Conservation (phyloP, 1,140 invertebrate species). For the Littorina saxatilis region DNA sequence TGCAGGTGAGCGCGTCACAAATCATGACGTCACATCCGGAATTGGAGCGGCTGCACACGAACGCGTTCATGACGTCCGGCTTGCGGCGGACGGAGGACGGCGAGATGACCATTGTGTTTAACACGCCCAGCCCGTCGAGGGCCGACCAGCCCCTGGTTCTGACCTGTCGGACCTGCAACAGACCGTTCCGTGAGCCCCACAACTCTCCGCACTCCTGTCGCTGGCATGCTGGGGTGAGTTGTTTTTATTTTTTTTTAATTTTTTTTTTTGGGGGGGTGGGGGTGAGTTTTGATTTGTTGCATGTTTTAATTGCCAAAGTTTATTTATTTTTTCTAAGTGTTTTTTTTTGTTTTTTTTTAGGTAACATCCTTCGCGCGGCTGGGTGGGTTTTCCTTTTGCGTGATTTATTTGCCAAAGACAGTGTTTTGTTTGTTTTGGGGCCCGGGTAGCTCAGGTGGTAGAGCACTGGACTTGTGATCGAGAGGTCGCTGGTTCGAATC, state of each 20-base stretch:
- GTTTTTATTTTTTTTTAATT: too few relatives aligned
- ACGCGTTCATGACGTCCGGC: background rate
- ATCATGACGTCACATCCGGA: background rate
- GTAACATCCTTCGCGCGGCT: too few relatives aligned
- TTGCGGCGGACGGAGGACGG: background rate
- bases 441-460: too few relatives aligned
- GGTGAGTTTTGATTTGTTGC: background rate
- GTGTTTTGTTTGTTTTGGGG: too few relatives aligned
- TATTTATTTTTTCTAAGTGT: too few relatives aligned
- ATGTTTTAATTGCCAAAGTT: too few relatives aligned
- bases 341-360: too few relatives aligned
- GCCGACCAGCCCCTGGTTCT: conserved; percentile 32
- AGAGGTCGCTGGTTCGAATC: too few relatives aligned
- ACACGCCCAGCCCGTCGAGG: conserved; percentile 44
- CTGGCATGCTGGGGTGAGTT: conserved; percentile 63
- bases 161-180: conserved; percentile 56
- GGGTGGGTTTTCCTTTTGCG: too few relatives aligned
- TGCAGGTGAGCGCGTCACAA: background rate
- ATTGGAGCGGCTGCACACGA: background rate
- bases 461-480: too few relatives aligned
- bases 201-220: conserved; percentile 53
- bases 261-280: background rate
- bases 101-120: background rate
- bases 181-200: conserved; percentile 43
- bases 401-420: too few relatives aligned